Base-by-base conservation (phyloP, 2,797 vertebrate species). In the Enteromius anoplus region DNA sequence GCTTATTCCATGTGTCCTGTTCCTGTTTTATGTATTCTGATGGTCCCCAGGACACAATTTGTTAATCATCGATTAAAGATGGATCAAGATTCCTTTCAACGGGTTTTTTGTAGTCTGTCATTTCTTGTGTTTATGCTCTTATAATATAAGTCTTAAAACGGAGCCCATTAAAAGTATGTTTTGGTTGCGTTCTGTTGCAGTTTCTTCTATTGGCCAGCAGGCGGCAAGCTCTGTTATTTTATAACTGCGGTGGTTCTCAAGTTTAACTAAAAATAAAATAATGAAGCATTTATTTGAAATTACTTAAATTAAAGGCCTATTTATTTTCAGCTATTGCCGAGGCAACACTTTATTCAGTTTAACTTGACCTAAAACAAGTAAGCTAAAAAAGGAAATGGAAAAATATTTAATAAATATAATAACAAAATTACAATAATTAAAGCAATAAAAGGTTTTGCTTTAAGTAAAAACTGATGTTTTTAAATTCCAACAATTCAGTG, bases 41-140 rank as follows among this genome's bases (percentile, higher is more conserved):
- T 73, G 60, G 76, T 72, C 51, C 62, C 55, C 70, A 84, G 73
- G 65, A 84, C 53, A 84, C 88, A 88, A 81, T 87, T 88, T 84
- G 88, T 88, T 85, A 75, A 87, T 88, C 34, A 79, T 58, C 29
- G 47, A 89, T 88, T 86, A 88, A 86, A 89, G 49, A 58, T 37
- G 75, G 55, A 78, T 78, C 65, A 83, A 81, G 75, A 85, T 86
- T 81, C 64, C 58, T 84, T 83, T 82, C 32, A 84, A 42, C 32
- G 19, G 29, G 9, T 75, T 71, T 37, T 62, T 47, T 65, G 69
- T 84, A n/a, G 47, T 81, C 58, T 51, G 68, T 82, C 45, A 53
- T 71, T 62, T 45, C 9, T 70, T 8, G 40, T 73, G 40, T 21
- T 23, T 70, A 10, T 81, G 55, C 34, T 80, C 12, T 34, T 71